A percentile compares a stretch with the other conserved stretches of the same genome.
These are phyloP conservation scores for Chaetodon trifasciatus DNA, from an alignment of 2,797 vertebrate species.

Conservation along the genomic window DNA sequence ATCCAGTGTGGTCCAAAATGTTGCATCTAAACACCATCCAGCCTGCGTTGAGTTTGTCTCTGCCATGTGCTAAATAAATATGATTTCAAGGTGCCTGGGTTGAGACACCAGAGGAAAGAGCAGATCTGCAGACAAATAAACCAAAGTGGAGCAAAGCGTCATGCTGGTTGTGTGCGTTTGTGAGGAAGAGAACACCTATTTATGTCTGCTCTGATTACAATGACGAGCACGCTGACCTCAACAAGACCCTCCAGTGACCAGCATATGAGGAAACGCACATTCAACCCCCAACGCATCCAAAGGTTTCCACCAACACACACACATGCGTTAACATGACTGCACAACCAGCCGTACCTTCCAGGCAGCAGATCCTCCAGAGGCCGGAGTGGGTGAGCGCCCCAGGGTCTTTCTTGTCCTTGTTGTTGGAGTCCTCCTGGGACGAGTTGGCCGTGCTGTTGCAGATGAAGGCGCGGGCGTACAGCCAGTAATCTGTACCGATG, in stretches of 20 bases:
- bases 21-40: background rate
- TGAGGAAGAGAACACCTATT: slow-evolving; percentile 37
- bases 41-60: background rate
- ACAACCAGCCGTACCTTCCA: slow-evolving; percentile 86
- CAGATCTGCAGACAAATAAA: background rate
- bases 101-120: background rate
- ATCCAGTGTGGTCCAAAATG: no score
- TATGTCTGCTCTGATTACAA: slow-evolving; percentile 44
- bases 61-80: background rate
- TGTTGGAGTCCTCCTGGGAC: slow-evolving; percentile 86
- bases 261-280: slow-evolving; percentile 18
- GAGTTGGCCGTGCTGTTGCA: slow-evolving; percentile 94
- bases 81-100: background rate
- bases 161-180: background rate
- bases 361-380: slow-evolving; percentile 95
- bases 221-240: slow-evolving; percentile 26
- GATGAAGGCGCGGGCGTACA: slow-evolving; percentile 93
- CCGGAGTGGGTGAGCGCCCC: slow-evolving; percentile 94
- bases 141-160: background rate
- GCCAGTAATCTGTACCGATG: slow-evolving; percentile 96
- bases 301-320: background rate
- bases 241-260: slow-evolving; percentile 19
- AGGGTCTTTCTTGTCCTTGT: slow-evolving; percentile 91
- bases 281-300: background rate
- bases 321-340: background rate